Conservation (phyloP, 2,113 vertebrate species). For the Malurus melanocephalus region DNA sequence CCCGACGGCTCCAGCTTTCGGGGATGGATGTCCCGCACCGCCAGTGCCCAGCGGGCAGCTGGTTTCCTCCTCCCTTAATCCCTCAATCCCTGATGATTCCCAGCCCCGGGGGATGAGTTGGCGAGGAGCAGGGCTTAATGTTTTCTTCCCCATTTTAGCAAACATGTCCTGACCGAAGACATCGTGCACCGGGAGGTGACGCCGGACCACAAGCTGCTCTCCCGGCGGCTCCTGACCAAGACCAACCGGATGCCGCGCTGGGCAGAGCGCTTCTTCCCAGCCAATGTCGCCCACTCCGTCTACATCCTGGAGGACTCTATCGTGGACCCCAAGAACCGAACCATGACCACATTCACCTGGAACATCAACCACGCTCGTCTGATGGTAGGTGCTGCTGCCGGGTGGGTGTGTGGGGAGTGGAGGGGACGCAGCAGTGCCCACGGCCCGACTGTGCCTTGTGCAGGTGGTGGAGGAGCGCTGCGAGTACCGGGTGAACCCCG, state of each 20-base stretch:
- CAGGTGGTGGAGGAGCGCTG: constrained; percentile 93
- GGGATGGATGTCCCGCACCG: not conserved
- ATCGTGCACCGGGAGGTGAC: constrained; percentile 94
- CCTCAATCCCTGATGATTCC: accelerated
- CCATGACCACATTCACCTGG: constrained; percentile 94
- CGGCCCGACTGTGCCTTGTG: not conserved
- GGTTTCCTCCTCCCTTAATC: too few species aligned
- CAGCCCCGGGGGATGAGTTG: accelerated
- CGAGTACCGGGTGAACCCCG: constrained; percentile 83
- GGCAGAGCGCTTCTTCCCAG: constrained; percentile 91
- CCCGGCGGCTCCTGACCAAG: constrained; percentile 95
- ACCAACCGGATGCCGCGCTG: constrained; percentile 91
- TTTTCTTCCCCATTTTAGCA: constrained; percentile 66
- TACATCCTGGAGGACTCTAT: constrained; percentile 96
- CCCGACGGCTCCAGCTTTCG: not conserved
- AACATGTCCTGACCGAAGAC: constrained; percentile 96
- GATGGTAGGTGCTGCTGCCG: constrained; percentile 73
- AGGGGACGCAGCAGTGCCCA: not conserved
- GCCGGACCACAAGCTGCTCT: constrained; percentile 89
- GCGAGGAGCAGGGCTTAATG: not conserved
- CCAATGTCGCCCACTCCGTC: constrained; percentile 88
- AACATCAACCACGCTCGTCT: constrained; percentile 92
- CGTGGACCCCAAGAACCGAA: constrained; percentile 89
- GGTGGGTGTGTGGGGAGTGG: accelerated
- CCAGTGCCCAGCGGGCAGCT: too few species aligned